Evolutionary conservation across 2,888 invertebrate genomes (phyloP).

Genomic region (Neuroscelio doddi): DNA sequence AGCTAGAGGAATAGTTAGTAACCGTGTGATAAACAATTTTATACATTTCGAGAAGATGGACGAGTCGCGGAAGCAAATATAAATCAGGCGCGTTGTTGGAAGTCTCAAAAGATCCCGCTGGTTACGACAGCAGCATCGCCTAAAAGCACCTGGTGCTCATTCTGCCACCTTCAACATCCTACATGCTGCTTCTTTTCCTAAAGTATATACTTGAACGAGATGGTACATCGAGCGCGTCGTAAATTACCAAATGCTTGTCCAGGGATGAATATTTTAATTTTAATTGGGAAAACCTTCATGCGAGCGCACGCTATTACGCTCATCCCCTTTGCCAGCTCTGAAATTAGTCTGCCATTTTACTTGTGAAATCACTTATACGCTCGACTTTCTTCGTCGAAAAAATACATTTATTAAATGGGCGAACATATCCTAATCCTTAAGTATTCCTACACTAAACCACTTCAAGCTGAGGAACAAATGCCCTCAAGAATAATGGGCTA

Average conservation of each 20-base stretch:
- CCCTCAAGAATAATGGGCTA: too few relatives aligned
- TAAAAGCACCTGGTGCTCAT: constrained; percentile 42
- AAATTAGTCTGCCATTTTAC: constrained; percentile 20
- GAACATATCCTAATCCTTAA: constrained; percentile 1
- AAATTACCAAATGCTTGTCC: constrained; percentile 44
- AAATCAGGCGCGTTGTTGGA: constrained; percentile 44
- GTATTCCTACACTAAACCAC: too few relatives aligned
- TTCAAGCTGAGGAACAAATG: too few relatives aligned
- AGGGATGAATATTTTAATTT: constrained; percentile 49
- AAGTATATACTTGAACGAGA: constrained; percentile 17
- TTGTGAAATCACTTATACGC: constrained; percentile 8
- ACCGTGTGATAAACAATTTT: constrained; percentile 44
- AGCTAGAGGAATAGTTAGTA: constrained; percentile 7
- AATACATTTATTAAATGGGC: constrained; percentile 25
- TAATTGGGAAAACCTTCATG: constrained; percentile 31
- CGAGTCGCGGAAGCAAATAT: constrained; percentile 46
- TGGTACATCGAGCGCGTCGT: constrained; percentile 20
- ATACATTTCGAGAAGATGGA: constrained; percentile 43
- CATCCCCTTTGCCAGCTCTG: constrained; percentile 31
- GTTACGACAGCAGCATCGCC: constrained; percentile 43
- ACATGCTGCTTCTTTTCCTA: constrained; percentile 16
- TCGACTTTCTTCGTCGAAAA: background rate
- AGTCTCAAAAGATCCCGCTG: constrained; percentile 40
- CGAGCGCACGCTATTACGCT: constrained; percentile 15
- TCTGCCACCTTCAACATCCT: constrained; percentile 12